These are phyloP conservation scores for Hemibagrus guttatus DNA, from an alignment of 2,797 vertebrate genomes.

Conservation along the genomic window DNA sequence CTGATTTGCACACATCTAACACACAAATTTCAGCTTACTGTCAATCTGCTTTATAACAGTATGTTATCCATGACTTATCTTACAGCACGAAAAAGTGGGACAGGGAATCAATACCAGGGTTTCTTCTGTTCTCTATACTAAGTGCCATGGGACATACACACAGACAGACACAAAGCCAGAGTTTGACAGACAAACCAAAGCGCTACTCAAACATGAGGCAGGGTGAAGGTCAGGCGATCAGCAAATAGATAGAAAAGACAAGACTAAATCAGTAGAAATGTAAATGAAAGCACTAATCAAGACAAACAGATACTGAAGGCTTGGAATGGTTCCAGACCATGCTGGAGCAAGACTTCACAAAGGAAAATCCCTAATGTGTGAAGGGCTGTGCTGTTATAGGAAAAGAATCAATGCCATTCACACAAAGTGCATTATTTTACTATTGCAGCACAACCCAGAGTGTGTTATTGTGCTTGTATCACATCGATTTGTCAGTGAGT, in stretches of 20 bases:
- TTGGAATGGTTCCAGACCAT: neutral
- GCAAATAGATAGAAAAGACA: neutral
- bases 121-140: neutral
- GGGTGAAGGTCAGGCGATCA: neutral
- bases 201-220: neutral
- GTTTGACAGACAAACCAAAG: neutral
- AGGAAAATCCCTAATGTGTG: neutral
- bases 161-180: neutral
- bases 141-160: neutral
- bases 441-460: neutral
- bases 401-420: neutral
- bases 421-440: neutral
- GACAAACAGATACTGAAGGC: neutral
- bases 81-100: neutral
- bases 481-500: neutral
- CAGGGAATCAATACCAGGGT: neutral
- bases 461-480: neutral
- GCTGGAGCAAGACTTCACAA: neutral
- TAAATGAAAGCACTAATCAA: neutral
- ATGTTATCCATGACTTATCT: neutral
- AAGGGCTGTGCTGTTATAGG: neutral
- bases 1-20: neutral
- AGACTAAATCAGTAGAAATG: neutral
- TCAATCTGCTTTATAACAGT: too few species aligned
- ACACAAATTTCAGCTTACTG: neutral